phyloP scores from a whole-genome alignment of 2,888 invertebrate species.

The Anticlea derivata region DNA sequence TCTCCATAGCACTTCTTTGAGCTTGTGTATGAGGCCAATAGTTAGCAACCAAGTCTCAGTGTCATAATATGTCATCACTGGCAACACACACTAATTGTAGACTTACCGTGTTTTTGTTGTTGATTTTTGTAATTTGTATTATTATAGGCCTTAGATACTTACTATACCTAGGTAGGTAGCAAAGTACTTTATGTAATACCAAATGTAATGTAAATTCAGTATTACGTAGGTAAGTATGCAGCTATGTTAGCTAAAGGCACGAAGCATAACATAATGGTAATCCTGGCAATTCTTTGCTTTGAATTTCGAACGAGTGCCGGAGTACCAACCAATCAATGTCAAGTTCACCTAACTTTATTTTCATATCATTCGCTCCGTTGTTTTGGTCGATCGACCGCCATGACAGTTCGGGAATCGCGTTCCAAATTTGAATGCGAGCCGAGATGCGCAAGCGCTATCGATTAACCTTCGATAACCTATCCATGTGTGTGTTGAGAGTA shows the following conservation, averaged over 20 bases:
- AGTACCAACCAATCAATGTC: constrained; percentile 69
- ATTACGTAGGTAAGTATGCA: constrained; percentile 26
- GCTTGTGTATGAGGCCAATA: too few species aligned
- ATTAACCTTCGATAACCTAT: constrained; percentile 73
- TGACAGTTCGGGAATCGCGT: constrained; percentile 61
- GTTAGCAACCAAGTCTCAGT: too few species aligned
- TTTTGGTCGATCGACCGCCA: constrained; percentile 67
- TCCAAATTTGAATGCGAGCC: constrained; percentile 79
- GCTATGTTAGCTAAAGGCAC: constrained; percentile 24
- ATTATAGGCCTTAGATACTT: too few species aligned
- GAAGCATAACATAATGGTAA: constrained; percentile 23
- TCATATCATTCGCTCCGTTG: constrained; percentile 52
- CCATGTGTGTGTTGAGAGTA: constrained; percentile 48
- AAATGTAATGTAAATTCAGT: constrained; percentile 23
- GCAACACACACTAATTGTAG: too few species aligned
- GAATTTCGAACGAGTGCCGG: constrained; percentile 48
- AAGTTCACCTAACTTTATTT: constrained; percentile 60
- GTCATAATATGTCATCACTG: too few species aligned
- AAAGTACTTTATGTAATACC: background rate
- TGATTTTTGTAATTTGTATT: too few species aligned
- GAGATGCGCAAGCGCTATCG: constrained; percentile 76
- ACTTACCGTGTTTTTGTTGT: too few species aligned
- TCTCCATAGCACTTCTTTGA: too few species aligned
- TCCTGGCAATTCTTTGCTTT: constrained; percentile 46
- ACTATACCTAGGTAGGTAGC: background rate